Base-by-base conservation (phyloP, 2,113 vertebrate genomes). In the Amia ocellicauda region DNA sequence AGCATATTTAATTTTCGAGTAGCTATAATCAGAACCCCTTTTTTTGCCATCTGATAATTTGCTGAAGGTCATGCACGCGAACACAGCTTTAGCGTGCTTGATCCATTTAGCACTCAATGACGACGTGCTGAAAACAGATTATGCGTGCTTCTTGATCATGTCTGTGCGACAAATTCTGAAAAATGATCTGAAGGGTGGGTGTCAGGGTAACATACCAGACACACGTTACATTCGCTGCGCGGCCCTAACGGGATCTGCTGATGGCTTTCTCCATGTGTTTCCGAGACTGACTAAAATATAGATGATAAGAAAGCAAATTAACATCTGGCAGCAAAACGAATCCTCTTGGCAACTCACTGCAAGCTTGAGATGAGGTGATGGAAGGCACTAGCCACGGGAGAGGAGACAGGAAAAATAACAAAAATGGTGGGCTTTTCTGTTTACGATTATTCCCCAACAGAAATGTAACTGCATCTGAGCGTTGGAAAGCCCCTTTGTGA, bases 331-430 rank as follows among this genome's bases (percentile, higher is more conserved):
- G 47, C n/a, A 29, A 42, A 19, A 26, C 24, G 63, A 10, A 73
- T 72, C 78, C 78, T 76, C 78, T 26, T 41, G 70, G 69, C 53
- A 49, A 64, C 60, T 27, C 10, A n/a, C n/a, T 22, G n/a, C n/a
- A n/a, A n/a, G 31, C n/a, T 29, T 20, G 75, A 81, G 77, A 80
- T 22, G 75, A 77, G 72, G 67, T 74, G 73, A 76, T 67, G 52
- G 58, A 67, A 73, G 71, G 71, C 72, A 69, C 69, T 54, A 68
- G 72, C 66, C 66, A 75, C 72, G 31, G 36, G 77, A 69, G 45
- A 64, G 45, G 19, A 42, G 17, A 28, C 63, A 80, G 72, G 72
- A 80, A 80, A 79, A 78, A 80, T 74, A 81, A 80, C 78, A 77
- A 75, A 82, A 74, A 23, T 73, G 78, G 72, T 60, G 76, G 43